Evolutionary conservation across 2,888 invertebrate genomes (phyloP).

Genomic region (Apantesis nais): DNA sequence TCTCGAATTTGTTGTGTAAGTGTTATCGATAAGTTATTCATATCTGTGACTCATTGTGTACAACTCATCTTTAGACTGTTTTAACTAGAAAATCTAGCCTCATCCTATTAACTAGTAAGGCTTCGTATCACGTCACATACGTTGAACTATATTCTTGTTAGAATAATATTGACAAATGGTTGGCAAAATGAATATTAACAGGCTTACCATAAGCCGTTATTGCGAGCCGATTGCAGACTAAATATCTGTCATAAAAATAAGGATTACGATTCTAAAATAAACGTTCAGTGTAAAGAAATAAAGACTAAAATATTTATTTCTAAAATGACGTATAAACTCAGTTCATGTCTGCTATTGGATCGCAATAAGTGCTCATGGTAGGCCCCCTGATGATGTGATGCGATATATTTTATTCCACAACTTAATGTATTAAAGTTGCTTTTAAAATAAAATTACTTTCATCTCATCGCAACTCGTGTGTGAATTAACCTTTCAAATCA

Average conservation of each 20-base stretch:
- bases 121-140: conserved; percentile 22
- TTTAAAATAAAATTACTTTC: conserved; percentile 7
- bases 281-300: too few species aligned
- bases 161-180: too few species aligned
- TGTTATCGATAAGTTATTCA: conserved; percentile 34
- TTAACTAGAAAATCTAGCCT: conserved; percentile 10
- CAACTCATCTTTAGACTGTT: conserved; percentile 3
- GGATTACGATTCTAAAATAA: too few species aligned
- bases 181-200: too few species aligned
- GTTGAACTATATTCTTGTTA: neutral
- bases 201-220: too few species aligned
- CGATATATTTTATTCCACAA: neutral
- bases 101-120: conserved; percentile 41
- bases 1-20: conserved; percentile 39
- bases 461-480: conserved; percentile 22
- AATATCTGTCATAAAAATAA: too few species aligned
- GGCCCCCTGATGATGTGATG: too few species aligned
- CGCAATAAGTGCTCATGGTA: too few species aligned
- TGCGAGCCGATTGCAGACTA: too few species aligned
- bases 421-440: neutral
- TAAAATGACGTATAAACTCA: too few species aligned
- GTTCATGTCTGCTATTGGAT: too few species aligned
- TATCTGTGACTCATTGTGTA: conserved; percentile 30
- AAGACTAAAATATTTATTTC: too few species aligned
- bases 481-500: conserved; percentile 28